Base-by-base conservation (phyloP, 2,888 invertebrate genomes). In the Trimorus sp. region DNA sequence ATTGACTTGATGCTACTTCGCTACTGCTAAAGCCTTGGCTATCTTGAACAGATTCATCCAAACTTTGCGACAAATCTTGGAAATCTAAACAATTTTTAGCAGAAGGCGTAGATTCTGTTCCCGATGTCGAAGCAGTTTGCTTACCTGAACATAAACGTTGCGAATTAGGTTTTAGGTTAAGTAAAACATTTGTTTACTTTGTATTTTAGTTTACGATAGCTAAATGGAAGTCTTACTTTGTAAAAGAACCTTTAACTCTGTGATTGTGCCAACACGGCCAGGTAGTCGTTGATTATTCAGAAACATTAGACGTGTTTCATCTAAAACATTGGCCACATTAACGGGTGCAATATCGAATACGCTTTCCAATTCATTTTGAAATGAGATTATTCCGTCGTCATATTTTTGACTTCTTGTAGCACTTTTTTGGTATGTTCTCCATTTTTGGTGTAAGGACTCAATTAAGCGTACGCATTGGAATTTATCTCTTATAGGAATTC, bases 41-140 rank as follows among this genome's bases (percentile, higher is more conserved):
- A n/a, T 62, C 62, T 42, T 48, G 26, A 62, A 48, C 26, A 48
- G 48, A 62, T 26, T 26, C 36, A 49, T 48, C 48, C 36, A 62
- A 62, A 26, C 62, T 62, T 48, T 12, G 62, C 45, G 62, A 62
- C 45, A 62, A 62, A 62, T 62, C 26, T 62, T 62, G 12, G 12
- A 62, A 45, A 62, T 48, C 26, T 62, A 62, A 62, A 48, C n/a
- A 26, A 62, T 48, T 48, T 62, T 53, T 11, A 15, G 54, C 54
- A 54, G 54, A 54, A 54, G 54, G 36, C 36, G 36, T 36, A 16
- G 54, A 16, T 36, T 54, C 36, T 26, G 54, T 54, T 54, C 12
- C 9, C 1, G 36, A 15, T 36, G 54, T 54, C 7, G 16, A 54
- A 54, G 54, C 16, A 54, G 16, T 54, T 54, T 54, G 26, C 7